Evolutionary conservation across 2,797 vertebrate species (phyloP).

Genomic region (Malacoraja senta): DNA sequence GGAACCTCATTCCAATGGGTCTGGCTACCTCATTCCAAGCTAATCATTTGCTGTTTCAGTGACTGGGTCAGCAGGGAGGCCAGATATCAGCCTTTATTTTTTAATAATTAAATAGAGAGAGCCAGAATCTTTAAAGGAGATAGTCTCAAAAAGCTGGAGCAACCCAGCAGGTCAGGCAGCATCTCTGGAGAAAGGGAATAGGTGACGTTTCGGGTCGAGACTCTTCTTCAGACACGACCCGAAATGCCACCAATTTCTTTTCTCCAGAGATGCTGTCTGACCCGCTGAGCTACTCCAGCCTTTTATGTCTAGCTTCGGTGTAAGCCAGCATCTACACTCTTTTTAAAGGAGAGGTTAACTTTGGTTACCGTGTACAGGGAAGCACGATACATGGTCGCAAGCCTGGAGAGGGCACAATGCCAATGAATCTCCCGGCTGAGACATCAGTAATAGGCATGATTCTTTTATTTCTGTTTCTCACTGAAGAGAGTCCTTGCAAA

Average conservation of each 20-base stretch:
- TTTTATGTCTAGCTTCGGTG: too few species aligned
- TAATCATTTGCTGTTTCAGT: background rate
- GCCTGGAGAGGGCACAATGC: too few species aligned
- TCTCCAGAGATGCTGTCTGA: too few species aligned
- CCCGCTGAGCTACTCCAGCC: too few species aligned
- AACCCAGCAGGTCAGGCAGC: too few species aligned
- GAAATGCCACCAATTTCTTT: too few species aligned
- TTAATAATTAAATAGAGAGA: background rate
- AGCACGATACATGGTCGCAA: background rate
- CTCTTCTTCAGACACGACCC: too few species aligned
- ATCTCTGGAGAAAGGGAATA: too few species aligned
- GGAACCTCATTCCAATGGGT: background rate
- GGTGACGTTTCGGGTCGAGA: too few species aligned
- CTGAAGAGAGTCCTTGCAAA: conserved; percentile 35
- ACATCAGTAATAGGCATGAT: too few species aligned
- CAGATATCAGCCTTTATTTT: background rate
- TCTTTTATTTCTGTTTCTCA: conserved; percentile 34
- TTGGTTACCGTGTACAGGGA: background rate
- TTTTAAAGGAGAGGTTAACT: conserved; percentile 4
- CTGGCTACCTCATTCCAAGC: background rate
- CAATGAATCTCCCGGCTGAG: background rate
- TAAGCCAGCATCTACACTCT: background rate
- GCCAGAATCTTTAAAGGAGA: background rate
- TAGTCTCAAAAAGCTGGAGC: too few species aligned
- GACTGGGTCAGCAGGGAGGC: background rate